Base-by-base conservation (phyloP, 1,140 invertebrate genomes). In the Drosophila watanabei region DNA sequence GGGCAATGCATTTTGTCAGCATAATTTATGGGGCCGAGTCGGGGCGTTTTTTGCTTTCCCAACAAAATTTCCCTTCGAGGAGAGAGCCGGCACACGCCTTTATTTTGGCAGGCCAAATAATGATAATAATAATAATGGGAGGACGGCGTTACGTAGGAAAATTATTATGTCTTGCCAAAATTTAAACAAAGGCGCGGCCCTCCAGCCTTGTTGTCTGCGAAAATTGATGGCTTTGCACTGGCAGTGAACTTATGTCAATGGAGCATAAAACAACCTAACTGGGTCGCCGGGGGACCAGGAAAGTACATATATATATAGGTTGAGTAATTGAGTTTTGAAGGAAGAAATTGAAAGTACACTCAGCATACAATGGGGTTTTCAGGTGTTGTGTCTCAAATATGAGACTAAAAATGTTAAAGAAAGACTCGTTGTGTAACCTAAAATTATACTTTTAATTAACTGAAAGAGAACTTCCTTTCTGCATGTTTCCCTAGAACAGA, bases 131-230 rank as follows among this genome's bases (percentile, higher is more conserved):
- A 49, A 45, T 45, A 45, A 20, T 45, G 43, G 48, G 33, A 35
- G 33, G 24, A 14, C 16, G 48, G 32, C 46, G 60, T 63, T 85
- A 68, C 82, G 82, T 86, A 81, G 82, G 84, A 87, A 82, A 80
- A 87, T 88, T 73, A 83, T 71, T 57, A 68, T 89, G 72, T 65
- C 61, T 79, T 84, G 84, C 84, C 84, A 84, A 87, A 87, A 87
- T 78, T 87, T 80, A 68, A 89, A 84, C 85, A 87, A 87, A 78
- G 80, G 48, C 64, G 58, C 57, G 58, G 58, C 80, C 20, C 20
- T 39, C 35, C 75, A 54, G 62, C 64, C 64, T 69, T 59, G 48
- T 75, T 69, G 41, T 58, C 45, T 70, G 28, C 39, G 35, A 69
- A 83, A 84, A 84, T 80, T 76, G 71, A 84, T 80, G 49, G 79